These are phyloP conservation scores for Phalacrocorax carbo DNA, from an alignment of 2,113 vertebrate species.

Conservation along the genomic window DNA sequence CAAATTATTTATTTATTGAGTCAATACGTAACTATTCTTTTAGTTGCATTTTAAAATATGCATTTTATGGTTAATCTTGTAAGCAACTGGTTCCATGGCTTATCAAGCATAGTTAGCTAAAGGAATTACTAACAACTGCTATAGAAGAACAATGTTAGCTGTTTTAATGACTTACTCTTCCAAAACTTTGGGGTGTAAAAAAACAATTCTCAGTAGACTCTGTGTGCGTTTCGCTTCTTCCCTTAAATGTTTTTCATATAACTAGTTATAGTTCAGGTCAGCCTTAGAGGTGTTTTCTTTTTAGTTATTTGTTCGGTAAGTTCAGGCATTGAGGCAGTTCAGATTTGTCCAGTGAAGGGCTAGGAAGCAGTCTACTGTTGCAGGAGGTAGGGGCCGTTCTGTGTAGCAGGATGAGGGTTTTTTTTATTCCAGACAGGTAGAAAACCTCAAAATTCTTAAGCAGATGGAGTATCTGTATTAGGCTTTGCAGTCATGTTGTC, in stretches of 20 bases:
- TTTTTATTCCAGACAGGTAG: background rate
- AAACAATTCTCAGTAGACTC: background rate
- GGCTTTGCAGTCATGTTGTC: background rate
- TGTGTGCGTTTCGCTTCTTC: background rate
- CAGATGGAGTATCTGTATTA: background rate
- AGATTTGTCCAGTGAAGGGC: background rate
- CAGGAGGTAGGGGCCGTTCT: background rate
- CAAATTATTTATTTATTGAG: background rate
- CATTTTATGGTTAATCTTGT: background rate
- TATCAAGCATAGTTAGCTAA: background rate
- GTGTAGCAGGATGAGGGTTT: background rate
- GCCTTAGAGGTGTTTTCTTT: background rate
- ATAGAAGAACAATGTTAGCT: background rate
- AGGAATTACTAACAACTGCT: background rate
- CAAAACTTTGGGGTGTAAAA: background rate
- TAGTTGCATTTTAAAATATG: background rate
- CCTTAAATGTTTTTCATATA: background rate
- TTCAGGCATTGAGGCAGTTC: background rate
- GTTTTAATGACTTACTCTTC: background rate
- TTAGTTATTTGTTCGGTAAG: background rate
- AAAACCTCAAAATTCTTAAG: background rate
- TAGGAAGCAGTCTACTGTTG: fast-evolving
- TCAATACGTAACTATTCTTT: background rate
- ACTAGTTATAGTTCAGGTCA: background rate
- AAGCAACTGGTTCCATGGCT: background rate